Conservation (phyloP, 35 echinoderm and acorn worm genomes). For the Acanthaster planci region DNA sequence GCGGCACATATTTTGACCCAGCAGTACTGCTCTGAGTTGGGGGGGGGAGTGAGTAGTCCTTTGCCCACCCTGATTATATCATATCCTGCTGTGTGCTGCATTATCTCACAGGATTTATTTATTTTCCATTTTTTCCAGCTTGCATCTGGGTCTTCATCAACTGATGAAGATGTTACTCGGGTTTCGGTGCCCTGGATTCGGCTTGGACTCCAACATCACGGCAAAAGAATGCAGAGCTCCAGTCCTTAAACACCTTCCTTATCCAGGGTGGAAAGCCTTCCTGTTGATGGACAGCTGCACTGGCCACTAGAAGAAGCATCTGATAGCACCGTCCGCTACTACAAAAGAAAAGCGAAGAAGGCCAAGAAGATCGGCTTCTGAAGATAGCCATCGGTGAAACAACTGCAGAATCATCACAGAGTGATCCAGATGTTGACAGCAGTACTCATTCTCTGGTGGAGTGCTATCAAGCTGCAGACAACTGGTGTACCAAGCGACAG, state of each 20-base stretch:
- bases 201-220: slow-evolving; percentile 24
- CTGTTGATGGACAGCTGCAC: slow-evolving; percentile 27
- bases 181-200: not conserved
- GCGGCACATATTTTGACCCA: too few species aligned
- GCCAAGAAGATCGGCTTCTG: slow-evolving; percentile 27
- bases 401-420: slow-evolving; percentile 2
- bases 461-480: too few species aligned
- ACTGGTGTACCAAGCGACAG: too few species aligned
- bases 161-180: not conserved
- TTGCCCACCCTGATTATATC: not conserved
- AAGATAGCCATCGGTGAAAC: slow-evolving; percentile 8
- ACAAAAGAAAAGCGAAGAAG: slow-evolving; percentile 25
- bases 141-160: not conserved
- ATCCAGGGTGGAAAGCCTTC: slow-evolving; percentile 15
- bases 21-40: too few species aligned
- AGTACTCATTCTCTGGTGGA: too few species aligned
- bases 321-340: slow-evolving; percentile 28
- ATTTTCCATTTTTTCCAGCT: not conserved
- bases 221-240: slow-evolving; percentile 20
- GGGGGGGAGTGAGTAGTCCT: not conserved
- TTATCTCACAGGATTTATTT: not conserved
- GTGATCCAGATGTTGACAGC: too few species aligned
- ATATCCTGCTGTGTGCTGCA: not conserved
- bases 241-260: slow-evolving; percentile 34
- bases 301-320: slow-evolving; percentile 6